Evolutionary conservation across 2,888 invertebrate species (phyloP), one percentile per base, ranked within the genome.

Genomic region (Caenorhabditis becei): DNA sequence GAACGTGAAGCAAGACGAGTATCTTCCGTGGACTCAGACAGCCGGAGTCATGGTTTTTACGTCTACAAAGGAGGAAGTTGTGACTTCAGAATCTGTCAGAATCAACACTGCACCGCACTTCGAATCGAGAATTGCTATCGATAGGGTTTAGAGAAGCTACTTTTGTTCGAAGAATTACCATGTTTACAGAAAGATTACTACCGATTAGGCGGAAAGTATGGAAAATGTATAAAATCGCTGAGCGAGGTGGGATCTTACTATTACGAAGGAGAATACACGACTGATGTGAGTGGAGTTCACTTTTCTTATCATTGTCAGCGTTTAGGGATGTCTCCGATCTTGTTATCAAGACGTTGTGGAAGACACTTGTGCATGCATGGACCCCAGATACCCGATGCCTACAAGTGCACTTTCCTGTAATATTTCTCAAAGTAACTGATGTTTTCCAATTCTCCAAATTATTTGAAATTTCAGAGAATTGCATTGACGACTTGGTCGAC

Each of bases 331-430:
- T 69, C 66, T 86, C 7, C 65, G 86, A 53, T 83, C 83, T 11
- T 86, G 87, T 70, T 87, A 87, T 56, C 87, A 87, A 54, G 80
- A 80, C 28, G 74, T 79, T 11, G 78, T 87, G 0, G 35, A 79
- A 16, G 54, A 59, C 20, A 26, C 67, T 11, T 87, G 87, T 67
- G 59, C 53, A 5, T 87, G 87, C 51, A 86, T 86, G 86, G 87
- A 87, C 65, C 87, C 87, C 0, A 53, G 87, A 69, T 87, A 87
- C 53, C 84, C 83, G 4, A 78, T 83, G 75, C 83, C 83, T 18
- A 28, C 53, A 1, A 58, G 58, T 18, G 78, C 74, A 0, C 18
- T 54, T 1, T 62, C 78, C 1, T 87, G 87, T 32, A 71, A 77
- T n/a, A 70, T 87, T 3, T 23, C 80, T 11, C 62, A 83, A 11